Evolutionary conservation across 2,888 invertebrate species (phyloP).

Genomic region (Brachyptera risi): DNA sequence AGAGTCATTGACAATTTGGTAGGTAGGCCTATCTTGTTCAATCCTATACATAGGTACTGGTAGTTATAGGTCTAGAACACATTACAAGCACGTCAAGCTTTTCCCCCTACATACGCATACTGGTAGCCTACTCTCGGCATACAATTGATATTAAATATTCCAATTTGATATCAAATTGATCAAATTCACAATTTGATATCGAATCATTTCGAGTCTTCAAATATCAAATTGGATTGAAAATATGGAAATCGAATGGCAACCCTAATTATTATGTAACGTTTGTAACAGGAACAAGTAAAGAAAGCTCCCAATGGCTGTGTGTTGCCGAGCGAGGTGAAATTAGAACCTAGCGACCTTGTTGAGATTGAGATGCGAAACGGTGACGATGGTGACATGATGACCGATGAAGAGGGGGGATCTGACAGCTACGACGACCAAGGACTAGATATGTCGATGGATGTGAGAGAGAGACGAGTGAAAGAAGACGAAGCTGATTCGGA

Average conservation of each 20-base stretch:
- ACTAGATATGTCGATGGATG: slow-evolving; percentile 28
- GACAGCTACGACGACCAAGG: slow-evolving; percentile 16
- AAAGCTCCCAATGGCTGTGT: not conserved
- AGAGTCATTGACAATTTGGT: no score
- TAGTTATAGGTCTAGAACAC: no score
- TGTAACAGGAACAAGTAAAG: not conserved
- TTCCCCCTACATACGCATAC: no score
- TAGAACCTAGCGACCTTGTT: not conserved
- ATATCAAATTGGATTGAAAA: no score
- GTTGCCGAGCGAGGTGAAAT: not conserved
- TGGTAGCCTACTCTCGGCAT: no score
- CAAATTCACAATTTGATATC: no score
- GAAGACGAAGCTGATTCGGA: slow-evolving; percentile 9
- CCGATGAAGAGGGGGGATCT: not conserved
- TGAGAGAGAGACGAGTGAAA: slow-evolving; percentile 13
- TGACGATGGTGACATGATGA: not conserved
- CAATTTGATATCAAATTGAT: no score
- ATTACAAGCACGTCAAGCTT: no score
- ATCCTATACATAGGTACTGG: no score
- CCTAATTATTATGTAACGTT: not conserved
- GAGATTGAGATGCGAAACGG: not conserved
- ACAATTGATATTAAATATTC: no score
- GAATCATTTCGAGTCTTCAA: no score
- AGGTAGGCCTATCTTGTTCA: no score
- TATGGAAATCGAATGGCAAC: not conserved